phyloP scores from a whole-genome alignment of 2,888 invertebrate species.

The Ochropacha duplaris region DNA sequence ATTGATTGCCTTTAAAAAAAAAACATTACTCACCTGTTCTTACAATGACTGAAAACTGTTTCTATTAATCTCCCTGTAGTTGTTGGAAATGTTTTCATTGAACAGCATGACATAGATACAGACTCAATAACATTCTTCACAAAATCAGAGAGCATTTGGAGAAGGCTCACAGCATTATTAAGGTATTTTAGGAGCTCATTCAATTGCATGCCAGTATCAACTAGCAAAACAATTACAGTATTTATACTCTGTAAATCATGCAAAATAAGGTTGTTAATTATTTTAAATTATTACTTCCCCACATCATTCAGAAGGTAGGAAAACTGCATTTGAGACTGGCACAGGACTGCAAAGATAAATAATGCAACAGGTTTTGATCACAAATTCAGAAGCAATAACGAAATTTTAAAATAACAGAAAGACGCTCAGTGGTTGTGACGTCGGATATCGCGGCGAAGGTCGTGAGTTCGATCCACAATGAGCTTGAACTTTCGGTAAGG shows the following conservation, averaged over 20 bases:
- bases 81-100: constrained; percentile 53
- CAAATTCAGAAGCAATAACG: too few species aligned
- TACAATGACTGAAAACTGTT: constrained; percentile 74
- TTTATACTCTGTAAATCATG: constrained; percentile 53
- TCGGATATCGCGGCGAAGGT: too few species aligned
- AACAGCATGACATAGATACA: constrained; percentile 43
- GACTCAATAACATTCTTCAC: constrained; percentile 52
- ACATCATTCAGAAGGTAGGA: not conserved
- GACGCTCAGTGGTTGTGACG: too few species aligned
- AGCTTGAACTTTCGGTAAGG: too few species aligned
- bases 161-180: constrained; percentile 47
- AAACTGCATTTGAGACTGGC: too few species aligned
- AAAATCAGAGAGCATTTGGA: constrained; percentile 54
- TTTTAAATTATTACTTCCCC: constrained; percentile 2
- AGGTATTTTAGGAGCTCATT: constrained; percentile 43
- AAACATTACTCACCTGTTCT: constrained; percentile 61
- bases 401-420: too few species aligned
- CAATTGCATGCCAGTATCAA: constrained; percentile 30
- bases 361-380: too few species aligned
- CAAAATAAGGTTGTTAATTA: constrained; percentile 6
- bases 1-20: not conserved
- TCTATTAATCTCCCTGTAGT: constrained; percentile 60
- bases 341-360: too few species aligned
- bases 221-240: constrained; percentile 37
- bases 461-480: too few species aligned